phyloP scores from a whole-genome alignment of 2,113 vertebrate species.

The Chaetura pelagica region DNA sequence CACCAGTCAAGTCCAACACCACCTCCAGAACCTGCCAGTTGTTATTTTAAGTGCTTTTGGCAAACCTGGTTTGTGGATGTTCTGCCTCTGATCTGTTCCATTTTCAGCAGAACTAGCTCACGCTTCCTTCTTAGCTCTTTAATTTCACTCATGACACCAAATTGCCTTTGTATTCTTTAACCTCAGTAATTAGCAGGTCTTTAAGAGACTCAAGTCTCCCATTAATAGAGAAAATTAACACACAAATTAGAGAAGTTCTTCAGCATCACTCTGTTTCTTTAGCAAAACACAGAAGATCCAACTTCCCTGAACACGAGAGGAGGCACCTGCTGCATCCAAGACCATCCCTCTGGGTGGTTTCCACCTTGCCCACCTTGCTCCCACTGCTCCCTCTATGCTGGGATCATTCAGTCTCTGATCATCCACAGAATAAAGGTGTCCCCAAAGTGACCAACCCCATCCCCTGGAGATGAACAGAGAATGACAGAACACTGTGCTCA shows the following conservation, averaged over 20 bases:
- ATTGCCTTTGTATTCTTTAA: background rate
- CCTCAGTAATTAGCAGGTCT: background rate
- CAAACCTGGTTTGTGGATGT: background rate
- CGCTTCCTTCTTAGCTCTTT: background rate
- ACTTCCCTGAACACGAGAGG: background rate
- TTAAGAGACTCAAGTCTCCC: background rate
- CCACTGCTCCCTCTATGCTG: background rate
- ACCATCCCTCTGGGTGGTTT: background rate
- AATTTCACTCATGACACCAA: background rate
- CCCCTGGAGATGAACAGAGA: accelerated
- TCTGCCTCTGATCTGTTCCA: background rate
- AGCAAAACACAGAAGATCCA: background rate
- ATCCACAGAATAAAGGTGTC: background rate
- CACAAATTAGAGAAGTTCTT: background rate
- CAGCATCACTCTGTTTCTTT: background rate
- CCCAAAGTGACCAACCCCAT: background rate
- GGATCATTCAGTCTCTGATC: background rate
- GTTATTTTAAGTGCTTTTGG: slow-evolving; percentile 19
- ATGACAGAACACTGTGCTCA: background rate
- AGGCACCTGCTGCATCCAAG: background rate
- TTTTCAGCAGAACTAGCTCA: slow-evolving; percentile 21
- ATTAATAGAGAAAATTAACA: background rate
- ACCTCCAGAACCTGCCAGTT: background rate
- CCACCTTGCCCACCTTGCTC: background rate
- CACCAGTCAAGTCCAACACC: background rate